Evolutionary conservation across 2,113 vertebrate species (phyloP).

Genomic region (Triplophysa siluroides): DNA sequence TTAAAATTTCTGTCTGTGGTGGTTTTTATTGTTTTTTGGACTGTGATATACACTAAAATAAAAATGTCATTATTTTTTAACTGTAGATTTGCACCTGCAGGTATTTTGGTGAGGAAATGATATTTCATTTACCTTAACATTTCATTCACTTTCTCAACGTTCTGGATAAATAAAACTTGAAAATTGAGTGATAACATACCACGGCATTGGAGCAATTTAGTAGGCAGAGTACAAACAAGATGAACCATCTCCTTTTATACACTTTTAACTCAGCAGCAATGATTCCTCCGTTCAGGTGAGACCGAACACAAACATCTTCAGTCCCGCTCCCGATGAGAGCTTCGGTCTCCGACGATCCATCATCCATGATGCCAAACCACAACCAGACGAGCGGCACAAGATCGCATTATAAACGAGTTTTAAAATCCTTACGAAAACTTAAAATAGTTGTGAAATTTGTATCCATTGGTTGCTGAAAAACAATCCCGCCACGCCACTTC

Average conservation of each 20-base stretch:
- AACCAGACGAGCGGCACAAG: background rate
- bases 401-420: background rate
- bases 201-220: slow-evolving; percentile 86
- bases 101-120: no score
- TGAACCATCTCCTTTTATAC: slow-evolving; percentile 83
- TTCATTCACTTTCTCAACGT: background rate
- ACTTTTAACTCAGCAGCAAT: slow-evolving; percentile 55
- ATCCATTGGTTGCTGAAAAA: background rate
- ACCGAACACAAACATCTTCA: background rate
- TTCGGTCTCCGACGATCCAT: background rate
- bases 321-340: background rate
- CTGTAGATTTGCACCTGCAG: no score
- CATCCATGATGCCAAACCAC: slow-evolving; percentile 28
- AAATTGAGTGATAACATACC: slow-evolving; percentile 66
- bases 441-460: background rate
- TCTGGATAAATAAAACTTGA: background rate
- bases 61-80: no score
- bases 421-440: background rate
- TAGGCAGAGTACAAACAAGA: slow-evolving; percentile 78
- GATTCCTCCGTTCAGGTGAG: background rate
- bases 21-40: no score
- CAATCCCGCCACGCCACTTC: background rate
- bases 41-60: no score
- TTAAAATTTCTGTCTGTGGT: no score
- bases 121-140: no score